Conservation (phyloP, 1,140 invertebrate genomes). For the Eueides isabella region DNA sequence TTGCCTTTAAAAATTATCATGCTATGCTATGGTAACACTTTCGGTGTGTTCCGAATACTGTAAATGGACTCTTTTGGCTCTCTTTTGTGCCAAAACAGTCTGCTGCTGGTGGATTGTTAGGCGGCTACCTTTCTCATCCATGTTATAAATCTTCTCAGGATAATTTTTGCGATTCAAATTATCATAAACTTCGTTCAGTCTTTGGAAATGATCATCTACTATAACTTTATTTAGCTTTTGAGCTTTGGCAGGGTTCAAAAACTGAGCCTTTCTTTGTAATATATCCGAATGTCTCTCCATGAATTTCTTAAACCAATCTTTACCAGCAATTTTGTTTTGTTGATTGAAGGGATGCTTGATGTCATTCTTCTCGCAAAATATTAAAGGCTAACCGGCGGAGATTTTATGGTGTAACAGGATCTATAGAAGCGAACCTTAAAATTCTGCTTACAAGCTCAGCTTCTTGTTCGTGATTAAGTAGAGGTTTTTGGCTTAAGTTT, state of each 20-base stretch:
- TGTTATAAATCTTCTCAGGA: constrained; percentile 32
- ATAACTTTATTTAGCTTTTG: constrained; percentile 35
- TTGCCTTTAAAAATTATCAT: too few species aligned
- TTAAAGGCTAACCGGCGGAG: too few species aligned
- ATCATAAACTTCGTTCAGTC: constrained; percentile 25
- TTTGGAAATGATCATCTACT: constrained; percentile 26
- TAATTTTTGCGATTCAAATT: constrained; percentile 34
- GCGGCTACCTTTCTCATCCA: constrained; percentile 31
- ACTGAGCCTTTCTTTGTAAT: constrained; percentile 54
- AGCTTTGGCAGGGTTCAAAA: constrained; percentile 30
- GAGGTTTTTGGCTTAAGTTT: too few species aligned
- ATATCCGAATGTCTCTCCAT: constrained; percentile 46
- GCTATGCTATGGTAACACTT: constrained; percentile 26
- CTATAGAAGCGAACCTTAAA: too few species aligned
- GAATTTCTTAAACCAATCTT: constrained; percentile 51
- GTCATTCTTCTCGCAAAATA: too few species aligned
- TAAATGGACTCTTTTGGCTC: constrained; percentile 31
- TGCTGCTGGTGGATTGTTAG: constrained; percentile 42
- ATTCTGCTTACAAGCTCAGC: too few species aligned
- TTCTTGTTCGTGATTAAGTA: too few species aligned
- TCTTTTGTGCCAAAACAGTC: constrained; percentile 12
- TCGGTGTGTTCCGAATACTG: constrained; percentile 28
- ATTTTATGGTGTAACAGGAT: too few species aligned
- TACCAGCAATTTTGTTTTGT: constrained; percentile 30
- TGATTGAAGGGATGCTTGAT: too few species aligned